These are phyloP conservation scores for Schlechtendalia chinensis DNA, from an alignment of 1,140 invertebrate species.

Conservation along the genomic window DNA sequence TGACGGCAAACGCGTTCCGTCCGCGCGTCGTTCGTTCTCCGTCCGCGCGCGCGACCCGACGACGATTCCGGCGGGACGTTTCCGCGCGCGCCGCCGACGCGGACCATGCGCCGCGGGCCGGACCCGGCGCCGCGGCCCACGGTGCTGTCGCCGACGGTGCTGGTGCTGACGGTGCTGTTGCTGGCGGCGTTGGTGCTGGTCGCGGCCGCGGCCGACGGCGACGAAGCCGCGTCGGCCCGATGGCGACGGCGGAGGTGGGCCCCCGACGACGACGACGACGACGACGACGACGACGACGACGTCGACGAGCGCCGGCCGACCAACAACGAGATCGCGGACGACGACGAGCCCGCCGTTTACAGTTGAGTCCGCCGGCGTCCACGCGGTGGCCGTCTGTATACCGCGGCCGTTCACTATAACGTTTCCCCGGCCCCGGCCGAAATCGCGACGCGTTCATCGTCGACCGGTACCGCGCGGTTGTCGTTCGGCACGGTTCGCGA, in stretches of 20 bases:
- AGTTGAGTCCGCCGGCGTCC: too few species aligned
- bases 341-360: not conserved
- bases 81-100: not conserved
- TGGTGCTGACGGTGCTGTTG: not conserved
- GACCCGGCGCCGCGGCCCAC: too few species aligned
- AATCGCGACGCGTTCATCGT: too few species aligned
- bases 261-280: not conserved
- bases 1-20: not conserved
- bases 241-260: not conserved
- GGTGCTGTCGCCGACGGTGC: too few species aligned
- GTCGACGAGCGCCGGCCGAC: not conserved
- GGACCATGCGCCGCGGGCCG: not conserved
- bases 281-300: too few species aligned
- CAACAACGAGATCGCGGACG: slow-evolving; percentile 31
- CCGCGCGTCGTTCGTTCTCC: too few species aligned
- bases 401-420: not conserved
- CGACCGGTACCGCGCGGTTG: too few species aligned
- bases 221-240: not conserved
- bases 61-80: too few species aligned
- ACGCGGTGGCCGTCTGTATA: not conserved
- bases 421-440: too few species aligned
- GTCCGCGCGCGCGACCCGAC: too few species aligned
- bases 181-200: too few species aligned
- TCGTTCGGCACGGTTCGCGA: too few species aligned
- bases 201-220: not conserved